Percentiles rank a stretch among this genome's conserved stretches.
phyloP scores from a whole-genome alignment of 2,113 vertebrate genomes.

The Capreolus pygargus region DNA sequence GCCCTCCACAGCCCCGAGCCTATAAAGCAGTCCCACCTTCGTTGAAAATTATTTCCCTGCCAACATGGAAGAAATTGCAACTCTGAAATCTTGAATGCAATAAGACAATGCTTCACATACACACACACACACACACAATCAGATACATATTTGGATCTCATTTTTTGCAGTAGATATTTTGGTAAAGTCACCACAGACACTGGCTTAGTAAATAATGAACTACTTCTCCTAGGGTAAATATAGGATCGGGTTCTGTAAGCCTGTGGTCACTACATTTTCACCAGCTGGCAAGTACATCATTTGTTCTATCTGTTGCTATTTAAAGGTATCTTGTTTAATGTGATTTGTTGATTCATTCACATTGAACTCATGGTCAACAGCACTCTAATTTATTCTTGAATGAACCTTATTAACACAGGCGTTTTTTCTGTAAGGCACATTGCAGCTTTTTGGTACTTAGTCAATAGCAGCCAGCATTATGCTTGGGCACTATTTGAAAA shows the following conservation, averaged over 20 bases:
- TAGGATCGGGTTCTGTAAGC: not conserved
- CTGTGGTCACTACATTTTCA: not conserved
- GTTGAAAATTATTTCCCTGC: not conserved
- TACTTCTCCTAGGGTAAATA: not conserved
- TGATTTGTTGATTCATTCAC: not conserved
- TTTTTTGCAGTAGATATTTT: not conserved
- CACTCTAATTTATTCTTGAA: not conserved
- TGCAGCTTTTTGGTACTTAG: not conserved
- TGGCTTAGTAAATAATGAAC: not conserved
- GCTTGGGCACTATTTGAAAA: not conserved
- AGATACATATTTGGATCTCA: not conserved
- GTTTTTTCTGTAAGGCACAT: not conserved
- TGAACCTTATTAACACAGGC: not conserved
- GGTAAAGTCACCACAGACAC: not conserved
- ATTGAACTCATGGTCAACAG: not conserved
- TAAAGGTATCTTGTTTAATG: not conserved
- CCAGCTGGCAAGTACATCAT: not conserved
- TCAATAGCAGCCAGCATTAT: not conserved
- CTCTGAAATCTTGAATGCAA: not conserved
- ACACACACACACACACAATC: not conserved
- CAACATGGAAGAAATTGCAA: not conserved
- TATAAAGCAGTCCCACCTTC: too few species aligned
- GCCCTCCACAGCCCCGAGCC: not conserved
- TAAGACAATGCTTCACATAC: not conserved
- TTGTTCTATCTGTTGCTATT: not conserved